phyloP scores from a whole-genome alignment of 2,113 vertebrate genomes.

The mouse (Mus musculus) region DNA sequence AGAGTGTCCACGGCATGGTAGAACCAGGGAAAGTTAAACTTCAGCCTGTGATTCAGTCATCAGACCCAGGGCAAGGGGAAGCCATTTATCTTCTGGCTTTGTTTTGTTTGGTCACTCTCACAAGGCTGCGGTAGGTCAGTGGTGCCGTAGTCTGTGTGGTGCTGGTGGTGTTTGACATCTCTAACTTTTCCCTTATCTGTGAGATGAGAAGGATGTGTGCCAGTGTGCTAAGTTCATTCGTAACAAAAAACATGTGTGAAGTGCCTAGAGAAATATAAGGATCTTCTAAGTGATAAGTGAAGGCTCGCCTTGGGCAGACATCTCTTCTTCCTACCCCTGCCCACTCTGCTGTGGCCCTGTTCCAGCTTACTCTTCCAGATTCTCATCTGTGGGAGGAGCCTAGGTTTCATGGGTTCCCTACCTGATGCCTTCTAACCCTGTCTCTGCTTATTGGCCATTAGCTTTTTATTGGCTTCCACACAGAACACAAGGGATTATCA shows the following conservation, averaged over 20 bases:
- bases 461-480: too few relatives aligned
- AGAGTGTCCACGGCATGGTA: background rate
- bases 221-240: background rate
- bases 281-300: background rate
- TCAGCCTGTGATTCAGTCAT: too few relatives aligned
- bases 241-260: background rate
- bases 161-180: background rate
- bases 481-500: too few relatives aligned
- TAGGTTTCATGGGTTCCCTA: background rate
- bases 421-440: background rate
- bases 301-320: background rate
- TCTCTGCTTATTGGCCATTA: too few relatives aligned
- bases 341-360: background rate
- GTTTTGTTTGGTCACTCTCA: background rate
- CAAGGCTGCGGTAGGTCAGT: background rate
- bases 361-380: fast-evolving
- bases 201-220: background rate
- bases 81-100: background rate
- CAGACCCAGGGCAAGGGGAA: background rate
- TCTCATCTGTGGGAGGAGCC: background rate
- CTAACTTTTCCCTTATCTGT: background rate
- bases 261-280: background rate
- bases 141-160: background rate
- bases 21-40: background rate
- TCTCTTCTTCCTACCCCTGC: background rate